These are phyloP conservation scores for Drosophila ezoana DNA, from an alignment of 2,888 invertebrate genomes.

Conservation along the genomic window DNA sequence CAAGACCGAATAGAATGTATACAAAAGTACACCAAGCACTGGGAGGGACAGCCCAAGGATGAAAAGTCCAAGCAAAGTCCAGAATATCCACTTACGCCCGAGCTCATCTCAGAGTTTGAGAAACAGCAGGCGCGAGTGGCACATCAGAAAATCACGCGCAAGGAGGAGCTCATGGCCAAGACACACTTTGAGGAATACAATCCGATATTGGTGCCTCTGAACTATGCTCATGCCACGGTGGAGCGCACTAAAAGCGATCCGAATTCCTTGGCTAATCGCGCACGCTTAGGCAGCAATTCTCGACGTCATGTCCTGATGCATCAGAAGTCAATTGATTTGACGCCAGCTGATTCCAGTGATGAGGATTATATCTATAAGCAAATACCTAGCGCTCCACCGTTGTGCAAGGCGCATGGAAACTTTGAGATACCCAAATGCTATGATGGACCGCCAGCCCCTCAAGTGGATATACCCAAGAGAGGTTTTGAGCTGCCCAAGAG, in stretches of 20 bases:
- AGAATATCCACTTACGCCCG: slow-evolving; percentile 86
- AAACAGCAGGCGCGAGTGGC: slow-evolving; percentile 85
- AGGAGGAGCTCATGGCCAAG: slow-evolving; percentile 88
- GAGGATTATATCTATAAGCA: slow-evolving; percentile 92
- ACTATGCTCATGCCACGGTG: slow-evolving; percentile 89
- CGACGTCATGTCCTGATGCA: slow-evolving; percentile 93
- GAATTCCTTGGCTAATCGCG: slow-evolving; percentile 90
- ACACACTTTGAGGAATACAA: slow-evolving; percentile 90
- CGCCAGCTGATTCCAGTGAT: slow-evolving; percentile 93
- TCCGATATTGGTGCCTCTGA: slow-evolving; percentile 87
- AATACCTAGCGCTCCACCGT: slow-evolving; percentile 90
- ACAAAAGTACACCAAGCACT: slow-evolving; percentile 86
- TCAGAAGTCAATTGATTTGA: slow-evolving; percentile 93
- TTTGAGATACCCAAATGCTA: slow-evolving; percentile 87
- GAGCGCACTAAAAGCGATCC: slow-evolving; percentile 95
- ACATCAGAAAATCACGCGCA: slow-evolving; percentile 86
- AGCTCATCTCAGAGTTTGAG: slow-evolving; percentile 88
- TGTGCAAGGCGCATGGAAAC: slow-evolving; percentile 90
- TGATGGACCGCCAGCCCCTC: slow-evolving; percentile 77
- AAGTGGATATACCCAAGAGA: slow-evolving; percentile 87
- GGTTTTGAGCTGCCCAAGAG: slow-evolving; percentile 90
- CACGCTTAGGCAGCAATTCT: slow-evolving; percentile 89
- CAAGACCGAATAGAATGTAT: slow-evolving; percentile 91
- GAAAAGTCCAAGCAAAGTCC: slow-evolving; percentile 87
- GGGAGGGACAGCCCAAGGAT: slow-evolving; percentile 83